Evolutionary conservation across 2,797 vertebrate genomes (phyloP), one percentile per base, ranked within the genome.

Genomic region (Prunella strophiata): DNA sequence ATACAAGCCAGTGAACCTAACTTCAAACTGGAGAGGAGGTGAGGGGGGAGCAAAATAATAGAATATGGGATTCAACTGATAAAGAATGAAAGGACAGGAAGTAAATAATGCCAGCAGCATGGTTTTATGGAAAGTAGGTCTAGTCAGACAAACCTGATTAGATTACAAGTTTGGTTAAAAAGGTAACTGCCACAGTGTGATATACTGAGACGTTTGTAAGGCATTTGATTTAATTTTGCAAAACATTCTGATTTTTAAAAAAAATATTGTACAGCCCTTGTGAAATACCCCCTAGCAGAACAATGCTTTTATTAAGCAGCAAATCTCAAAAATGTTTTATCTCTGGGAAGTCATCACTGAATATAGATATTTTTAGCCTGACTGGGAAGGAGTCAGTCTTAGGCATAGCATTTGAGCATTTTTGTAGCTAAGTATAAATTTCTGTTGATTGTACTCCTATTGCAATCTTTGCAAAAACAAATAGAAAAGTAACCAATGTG

Each of bases 71-170:
- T 93, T 90, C 52, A 76, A 85, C 48, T 79, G 91, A 96, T 95
- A 96, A 93, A 90, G 93, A 94, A 91, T 91, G 85, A 95, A 94
- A 96, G 86, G 93, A 95, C 74, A 85, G 91, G 91, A 96, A 96
- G 80, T 88, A 95, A 96, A 95, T 96, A 95, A 95, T 95, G 90
- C 91, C 93, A 96, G 96, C 95, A 96, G 91, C 90, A 85, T 57
- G 55, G 71, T 81, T 95, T 95, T 96, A 96, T 95, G 95, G 93
- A 96, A 96, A 96, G 95, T 6, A 93, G 94, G 59, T 91, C 76
- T 88, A 91, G 91, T 90, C 94, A 96, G 83, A 85, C 42, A 94
- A 96, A 95, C 91, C 93, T 94, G 93, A 96, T 94, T 73, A 86
- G 85, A 90, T 94, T 96, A 95, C 88, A 95, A 90, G 96, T 88